These are phyloP conservation scores for Listronotus oregonensis DNA, from an alignment of 1,140 invertebrate genomes.

Conservation along the genomic window DNA sequence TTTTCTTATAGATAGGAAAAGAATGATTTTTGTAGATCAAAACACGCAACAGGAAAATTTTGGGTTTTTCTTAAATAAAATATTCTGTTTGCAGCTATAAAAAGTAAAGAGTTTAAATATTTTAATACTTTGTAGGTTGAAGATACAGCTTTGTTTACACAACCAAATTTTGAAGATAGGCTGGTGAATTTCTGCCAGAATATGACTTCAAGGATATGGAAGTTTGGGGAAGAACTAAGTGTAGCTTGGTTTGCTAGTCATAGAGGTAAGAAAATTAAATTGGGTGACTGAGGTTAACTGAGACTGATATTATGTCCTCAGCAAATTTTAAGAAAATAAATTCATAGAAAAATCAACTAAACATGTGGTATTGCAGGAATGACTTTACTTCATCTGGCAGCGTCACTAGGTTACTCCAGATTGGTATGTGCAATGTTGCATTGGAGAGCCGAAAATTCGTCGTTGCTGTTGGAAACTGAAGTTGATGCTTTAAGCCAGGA, in stretches of 20 bases:
- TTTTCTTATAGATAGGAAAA: no score
- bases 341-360: no score
- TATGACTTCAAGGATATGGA: constrained; percentile 66
- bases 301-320: no score
- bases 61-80: no score
- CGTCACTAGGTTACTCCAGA: constrained; percentile 83
- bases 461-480: constrained; percentile 84
- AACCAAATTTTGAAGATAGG: constrained; percentile 80
- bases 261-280: constrained; percentile 58
- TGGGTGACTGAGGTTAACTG: no score
- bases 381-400: constrained; percentile 87
- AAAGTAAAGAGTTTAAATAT: no score
- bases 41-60: no score
- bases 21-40: no score
- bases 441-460: constrained; percentile 88
- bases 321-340: no score
- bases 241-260: constrained; percentile 56
- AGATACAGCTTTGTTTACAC: constrained; percentile 65
- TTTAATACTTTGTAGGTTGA: constrained; percentile 60
- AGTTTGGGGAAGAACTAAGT: constrained; percentile 57
- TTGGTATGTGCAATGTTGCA: constrained; percentile 81
- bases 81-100: no score
- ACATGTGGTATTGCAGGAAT: constrained; percentile 58
- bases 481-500: constrained; percentile 90
- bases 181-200: constrained; percentile 80